These are phyloP conservation scores for Halictus rubicundus DNA, from an alignment of 1,140 invertebrate species.

Conservation along the genomic window DNA sequence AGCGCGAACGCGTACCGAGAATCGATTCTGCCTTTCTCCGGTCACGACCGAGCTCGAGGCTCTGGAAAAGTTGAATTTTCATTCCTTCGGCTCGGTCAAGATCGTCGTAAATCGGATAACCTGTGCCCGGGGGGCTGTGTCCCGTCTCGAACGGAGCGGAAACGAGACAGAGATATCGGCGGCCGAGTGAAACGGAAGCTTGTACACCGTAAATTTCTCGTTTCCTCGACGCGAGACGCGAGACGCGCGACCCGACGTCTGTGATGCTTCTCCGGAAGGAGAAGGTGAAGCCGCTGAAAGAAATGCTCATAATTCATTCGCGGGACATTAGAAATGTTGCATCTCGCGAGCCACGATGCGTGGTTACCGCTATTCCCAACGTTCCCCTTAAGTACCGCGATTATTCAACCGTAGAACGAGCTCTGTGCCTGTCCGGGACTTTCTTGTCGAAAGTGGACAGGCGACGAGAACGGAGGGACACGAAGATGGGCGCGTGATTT, in stretches of 20 bases:
- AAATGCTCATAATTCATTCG: slow-evolving; percentile 13
- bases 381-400: slow-evolving; percentile 22
- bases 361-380: slow-evolving; percentile 65
- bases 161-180: not conserved
- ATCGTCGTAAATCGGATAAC: not conserved
- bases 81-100: not conserved
- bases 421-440: not conserved
- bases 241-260: too few relatives aligned
- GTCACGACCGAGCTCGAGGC: too few relatives aligned
- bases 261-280: not conserved
- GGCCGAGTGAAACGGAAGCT: slow-evolving; percentile 1
- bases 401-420: slow-evolving; percentile 51
- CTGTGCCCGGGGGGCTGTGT: not conserved
- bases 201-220: not conserved
- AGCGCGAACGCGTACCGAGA: too few relatives aligned
- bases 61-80: not conserved
- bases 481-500: not conserved
- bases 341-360: slow-evolving; percentile 54
- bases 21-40: too few relatives aligned
- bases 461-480: not conserved
- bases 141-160: not conserved
- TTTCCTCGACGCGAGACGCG: not conserved
- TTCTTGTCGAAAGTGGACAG: not conserved
- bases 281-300: not conserved
- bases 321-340: slow-evolving; percentile 13